Evolutionary conservation across 2,797 vertebrate genomes (phyloP).

Genomic region (Diglossa cyanea): DNA sequence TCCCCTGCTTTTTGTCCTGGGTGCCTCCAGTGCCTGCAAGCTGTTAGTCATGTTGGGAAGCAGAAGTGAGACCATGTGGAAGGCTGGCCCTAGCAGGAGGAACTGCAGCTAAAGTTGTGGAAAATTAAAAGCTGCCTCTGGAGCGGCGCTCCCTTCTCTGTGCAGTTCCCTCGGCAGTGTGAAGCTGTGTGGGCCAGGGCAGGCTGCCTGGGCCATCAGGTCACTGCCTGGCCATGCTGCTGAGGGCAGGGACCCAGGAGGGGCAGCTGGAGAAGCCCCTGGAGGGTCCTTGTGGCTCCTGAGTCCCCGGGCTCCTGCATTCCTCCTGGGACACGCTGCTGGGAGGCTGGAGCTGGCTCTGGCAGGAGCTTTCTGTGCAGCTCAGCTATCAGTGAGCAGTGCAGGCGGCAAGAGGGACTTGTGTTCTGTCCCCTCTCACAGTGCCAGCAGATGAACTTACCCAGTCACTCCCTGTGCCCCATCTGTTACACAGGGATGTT

Average conservation of each 20-base stretch:
- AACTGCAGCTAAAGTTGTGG: not conserved
- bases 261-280: not conserved
- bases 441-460: accelerated
- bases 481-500: not conserved
- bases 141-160: not conserved
- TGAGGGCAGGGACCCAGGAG: accelerated
- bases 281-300: not conserved
- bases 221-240: accelerated
- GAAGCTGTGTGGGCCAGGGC: not conserved
- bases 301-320: not conserved
- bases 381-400: not conserved
- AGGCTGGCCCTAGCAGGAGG: not conserved
- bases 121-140: not conserved
- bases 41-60: not conserved
- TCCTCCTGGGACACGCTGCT: accelerated
- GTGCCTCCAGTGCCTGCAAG: not conserved
- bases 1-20: not conserved
- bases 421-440: not conserved
- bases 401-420: not conserved
- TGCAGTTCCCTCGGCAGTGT: accelerated
- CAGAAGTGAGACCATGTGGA: not conserved
- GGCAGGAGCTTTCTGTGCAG: not conserved
- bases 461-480: accelerated
- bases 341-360: not conserved
- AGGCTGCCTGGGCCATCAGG: not conserved